Conservation (phyloP, 2,797 vertebrate genomes). For the Pantherophis vulpinus region DNA sequence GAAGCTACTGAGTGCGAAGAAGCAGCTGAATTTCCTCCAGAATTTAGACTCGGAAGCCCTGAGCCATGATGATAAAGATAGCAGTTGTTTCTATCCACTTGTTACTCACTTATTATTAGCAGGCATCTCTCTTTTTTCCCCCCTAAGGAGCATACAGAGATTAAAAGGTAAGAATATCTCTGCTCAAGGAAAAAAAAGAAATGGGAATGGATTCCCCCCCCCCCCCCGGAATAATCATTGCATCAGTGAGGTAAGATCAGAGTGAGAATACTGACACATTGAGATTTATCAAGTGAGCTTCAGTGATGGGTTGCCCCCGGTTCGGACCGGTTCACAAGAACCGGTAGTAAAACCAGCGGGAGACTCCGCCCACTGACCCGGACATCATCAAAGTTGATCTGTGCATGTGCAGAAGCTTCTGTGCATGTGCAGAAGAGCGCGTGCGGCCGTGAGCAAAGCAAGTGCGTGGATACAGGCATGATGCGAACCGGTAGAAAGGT, state of each 20-base stretch:
- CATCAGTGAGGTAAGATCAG: neutral
- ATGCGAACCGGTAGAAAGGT: too few species aligned
- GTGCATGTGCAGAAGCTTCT: too few species aligned
- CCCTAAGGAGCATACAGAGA: neutral
- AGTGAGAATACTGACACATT: neutral
- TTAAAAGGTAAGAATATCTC: neutral
- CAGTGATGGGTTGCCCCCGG: too few species aligned
- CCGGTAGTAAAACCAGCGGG: too few species aligned
- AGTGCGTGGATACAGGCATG: too few species aligned
- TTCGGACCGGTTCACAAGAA: too few species aligned
- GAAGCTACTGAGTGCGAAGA: neutral
- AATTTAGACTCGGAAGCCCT: neutral
- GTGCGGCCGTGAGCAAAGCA: too few species aligned
- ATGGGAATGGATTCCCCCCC: neutral
- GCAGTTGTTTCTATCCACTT: neutral
- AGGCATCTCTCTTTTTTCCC: too few species aligned
- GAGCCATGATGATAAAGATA: neutral
- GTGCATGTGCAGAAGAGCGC: too few species aligned
- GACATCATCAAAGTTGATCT: too few species aligned
- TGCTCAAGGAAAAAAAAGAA: neutral
- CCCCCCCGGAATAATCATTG: neutral
- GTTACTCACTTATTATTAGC: neutral
- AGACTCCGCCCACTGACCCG: too few species aligned
- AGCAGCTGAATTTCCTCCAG: neutral
- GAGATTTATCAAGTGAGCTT: neutral